These are phyloP conservation scores for Hylaea fasciaria DNA, from an alignment of 2,888 invertebrate genomes.

Conservation along the genomic window DNA sequence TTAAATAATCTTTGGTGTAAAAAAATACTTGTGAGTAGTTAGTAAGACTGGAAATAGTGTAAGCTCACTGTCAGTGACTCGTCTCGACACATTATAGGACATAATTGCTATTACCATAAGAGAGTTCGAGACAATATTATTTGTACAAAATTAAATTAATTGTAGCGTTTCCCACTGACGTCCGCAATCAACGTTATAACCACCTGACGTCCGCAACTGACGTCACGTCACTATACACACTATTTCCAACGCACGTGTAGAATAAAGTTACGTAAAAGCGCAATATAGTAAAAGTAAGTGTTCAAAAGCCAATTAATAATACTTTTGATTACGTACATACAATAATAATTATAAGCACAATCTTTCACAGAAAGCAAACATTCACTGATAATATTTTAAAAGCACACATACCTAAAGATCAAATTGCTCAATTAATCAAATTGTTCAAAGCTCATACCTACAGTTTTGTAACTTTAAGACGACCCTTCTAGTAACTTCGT, in stretches of 20 bases:
- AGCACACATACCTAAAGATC: conserved; percentile 11
- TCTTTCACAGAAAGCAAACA: conserved; percentile 34
- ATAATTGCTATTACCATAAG: no score
- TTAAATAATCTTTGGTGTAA: conserved; percentile 26
- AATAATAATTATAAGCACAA: conserved; percentile 18
- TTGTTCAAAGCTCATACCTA: conserved; percentile 23
- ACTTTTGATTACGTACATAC: conserved; percentile 22
- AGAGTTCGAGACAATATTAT: no score
- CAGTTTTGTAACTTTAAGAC: conserved; percentile 8
- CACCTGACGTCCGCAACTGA: no score
- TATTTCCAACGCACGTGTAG: no score
- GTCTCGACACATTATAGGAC: no score
- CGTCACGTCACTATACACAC: no score
- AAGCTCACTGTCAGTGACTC: no score
- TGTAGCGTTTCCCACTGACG: no score
- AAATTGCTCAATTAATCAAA: conserved; percentile 8
- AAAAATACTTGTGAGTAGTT: conserved; percentile 18
- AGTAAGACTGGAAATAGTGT: background rate
- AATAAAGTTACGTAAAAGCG: no score
- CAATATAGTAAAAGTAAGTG: conserved; percentile 11
- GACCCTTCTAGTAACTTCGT: conserved; percentile 19
- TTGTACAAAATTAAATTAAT: no score
- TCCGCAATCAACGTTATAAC: no score
- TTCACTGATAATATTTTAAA: conserved; percentile 27
- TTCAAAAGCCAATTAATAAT: conserved; percentile 17